Conservation (phyloP, 2,797 vertebrate genomes). For the Poecilia velifera region DNA sequence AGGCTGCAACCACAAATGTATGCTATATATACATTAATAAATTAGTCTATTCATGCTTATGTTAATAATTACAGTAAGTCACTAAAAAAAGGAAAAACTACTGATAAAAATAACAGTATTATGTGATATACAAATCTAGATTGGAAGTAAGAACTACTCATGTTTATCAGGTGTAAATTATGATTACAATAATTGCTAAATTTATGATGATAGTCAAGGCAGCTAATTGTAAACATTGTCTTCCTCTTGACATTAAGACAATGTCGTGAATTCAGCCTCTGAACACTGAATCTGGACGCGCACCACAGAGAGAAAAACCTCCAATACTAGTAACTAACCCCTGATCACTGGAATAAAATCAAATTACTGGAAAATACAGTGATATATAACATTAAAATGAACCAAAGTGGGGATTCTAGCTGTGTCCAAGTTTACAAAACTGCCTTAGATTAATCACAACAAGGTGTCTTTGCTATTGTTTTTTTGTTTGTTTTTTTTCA, state of each 20-base stretch:
- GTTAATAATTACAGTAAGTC: constrained; percentile 52
- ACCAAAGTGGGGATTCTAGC: constrained; percentile 15
- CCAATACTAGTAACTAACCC: constrained; percentile 34
- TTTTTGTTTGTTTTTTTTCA: neutral
- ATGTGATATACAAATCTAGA: constrained; percentile 41
- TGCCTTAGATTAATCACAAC: constrained; percentile 20
- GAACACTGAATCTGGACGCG: constrained; percentile 44
- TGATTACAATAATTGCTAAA: constrained; percentile 27
- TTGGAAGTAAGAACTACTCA: constrained; percentile 41
- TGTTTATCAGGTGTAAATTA: constrained; percentile 25
- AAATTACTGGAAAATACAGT: constrained; percentile 31
- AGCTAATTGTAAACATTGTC: constrained; percentile 56
- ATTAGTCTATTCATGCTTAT: constrained; percentile 42
- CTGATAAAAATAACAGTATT: constrained; percentile 31
- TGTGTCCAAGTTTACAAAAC: constrained; percentile 31
- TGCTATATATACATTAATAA: constrained; percentile 34
- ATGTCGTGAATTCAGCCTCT: constrained; percentile 43
- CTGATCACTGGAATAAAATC: constrained; percentile 52
- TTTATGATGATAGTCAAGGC: constrained; percentile 31
- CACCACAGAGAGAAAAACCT: constrained; percentile 40
- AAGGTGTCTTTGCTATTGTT: neutral
- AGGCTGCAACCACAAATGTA: constrained; percentile 43
- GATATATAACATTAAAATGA: constrained; percentile 25
- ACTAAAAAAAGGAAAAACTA: constrained; percentile 49
- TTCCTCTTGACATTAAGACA: constrained; percentile 45